Conservation (phyloP, 1,140 invertebrate species). For the Meloidogyne exigua region DNA sequence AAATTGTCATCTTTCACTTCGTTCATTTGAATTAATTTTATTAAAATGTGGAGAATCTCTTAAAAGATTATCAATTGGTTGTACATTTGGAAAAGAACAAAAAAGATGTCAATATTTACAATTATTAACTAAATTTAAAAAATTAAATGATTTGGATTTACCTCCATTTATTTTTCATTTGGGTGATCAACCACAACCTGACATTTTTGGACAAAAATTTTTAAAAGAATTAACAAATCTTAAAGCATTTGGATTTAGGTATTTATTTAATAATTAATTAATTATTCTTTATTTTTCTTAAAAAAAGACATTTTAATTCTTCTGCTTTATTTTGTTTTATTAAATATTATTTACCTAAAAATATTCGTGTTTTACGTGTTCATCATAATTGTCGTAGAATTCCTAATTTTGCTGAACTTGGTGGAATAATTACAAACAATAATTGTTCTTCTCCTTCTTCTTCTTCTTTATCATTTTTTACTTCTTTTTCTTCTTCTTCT, state of each 20-base stretch:
- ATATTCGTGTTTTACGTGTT: slow-evolving; percentile 45
- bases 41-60: slow-evolving; percentile 20
- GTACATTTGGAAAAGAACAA: slow-evolving; percentile 43
- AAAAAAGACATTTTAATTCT: slow-evolving; percentile 46
- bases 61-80: slow-evolving; percentile 43
- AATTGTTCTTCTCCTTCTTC: neutral
- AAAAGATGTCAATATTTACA: slow-evolving; percentile 40
- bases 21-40: slow-evolving; percentile 30
- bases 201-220: slow-evolving; percentile 41
- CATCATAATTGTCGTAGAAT: slow-evolving; percentile 43
- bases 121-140: slow-evolving; percentile 26
- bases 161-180: slow-evolving; percentile 50
- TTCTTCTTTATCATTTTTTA: too few relatives aligned
- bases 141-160: slow-evolving; percentile 44
- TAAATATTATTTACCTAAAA: slow-evolving; percentile 41
- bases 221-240: slow-evolving; percentile 36
- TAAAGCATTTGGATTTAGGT: slow-evolving; percentile 43
- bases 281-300: neutral
- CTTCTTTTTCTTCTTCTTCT: neutral
- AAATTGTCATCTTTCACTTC: slow-evolving; percentile 37
- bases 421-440: slow-evolving; percentile 17
- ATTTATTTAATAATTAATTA: neutral
- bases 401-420: slow-evolving; percentile 43
- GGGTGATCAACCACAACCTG: slow-evolving; percentile 32
- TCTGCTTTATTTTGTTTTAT: slow-evolving; percentile 50